phyloP scores from a whole-genome alignment of 64 coral and sea anemone species.

The Hydrozoanthus tunicans region DNA sequence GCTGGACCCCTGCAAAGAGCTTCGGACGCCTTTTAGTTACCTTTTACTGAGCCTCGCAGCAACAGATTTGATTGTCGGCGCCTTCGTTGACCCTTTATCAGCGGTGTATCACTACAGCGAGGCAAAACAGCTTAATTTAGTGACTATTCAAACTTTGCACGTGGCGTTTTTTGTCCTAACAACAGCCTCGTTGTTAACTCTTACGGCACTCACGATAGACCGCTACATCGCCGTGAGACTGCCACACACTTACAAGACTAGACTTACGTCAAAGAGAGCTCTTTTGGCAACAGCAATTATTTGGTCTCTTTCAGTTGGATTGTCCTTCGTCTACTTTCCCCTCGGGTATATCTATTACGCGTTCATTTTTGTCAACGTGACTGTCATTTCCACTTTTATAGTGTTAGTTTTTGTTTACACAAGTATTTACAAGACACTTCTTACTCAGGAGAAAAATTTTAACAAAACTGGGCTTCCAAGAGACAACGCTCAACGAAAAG shows the following conservation, averaged over 20 bases:
- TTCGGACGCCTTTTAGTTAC: conserved; percentile 73
- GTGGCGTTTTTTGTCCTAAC: conserved; percentile 61
- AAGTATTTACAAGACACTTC: conserved; percentile 59
- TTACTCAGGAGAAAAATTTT: conserved; percentile 41
- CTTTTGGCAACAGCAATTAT: conserved; percentile 54
- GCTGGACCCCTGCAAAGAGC: conserved; percentile 71
- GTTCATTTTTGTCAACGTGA: conserved; percentile 73
- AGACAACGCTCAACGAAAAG: not conserved
- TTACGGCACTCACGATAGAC: conserved; percentile 60
- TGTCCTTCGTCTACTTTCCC: conserved; percentile 64
- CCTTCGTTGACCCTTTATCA: conserved; percentile 73
- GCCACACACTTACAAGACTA: conserved; percentile 62
- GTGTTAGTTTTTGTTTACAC: conserved; percentile 69
- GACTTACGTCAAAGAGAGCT: conserved; percentile 60
- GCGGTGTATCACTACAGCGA: conserved; percentile 65
- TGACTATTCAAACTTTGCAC: conserved; percentile 53
- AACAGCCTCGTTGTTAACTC: conserved; percentile 70
- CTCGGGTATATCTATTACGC: conserved; percentile 65
- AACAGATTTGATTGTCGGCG: conserved; percentile 71
- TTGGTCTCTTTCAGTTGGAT: conserved; percentile 44
- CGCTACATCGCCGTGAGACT: conserved; percentile 70
- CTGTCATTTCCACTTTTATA: conserved; percentile 69
- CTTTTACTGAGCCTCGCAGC: conserved; percentile 63
- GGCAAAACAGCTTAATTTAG: conserved; percentile 46
- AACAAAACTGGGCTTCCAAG: conserved; percentile 15